phyloP scores from a whole-genome alignment of 2,888 invertebrate species.

The Stictocephala bisonia region DNA sequence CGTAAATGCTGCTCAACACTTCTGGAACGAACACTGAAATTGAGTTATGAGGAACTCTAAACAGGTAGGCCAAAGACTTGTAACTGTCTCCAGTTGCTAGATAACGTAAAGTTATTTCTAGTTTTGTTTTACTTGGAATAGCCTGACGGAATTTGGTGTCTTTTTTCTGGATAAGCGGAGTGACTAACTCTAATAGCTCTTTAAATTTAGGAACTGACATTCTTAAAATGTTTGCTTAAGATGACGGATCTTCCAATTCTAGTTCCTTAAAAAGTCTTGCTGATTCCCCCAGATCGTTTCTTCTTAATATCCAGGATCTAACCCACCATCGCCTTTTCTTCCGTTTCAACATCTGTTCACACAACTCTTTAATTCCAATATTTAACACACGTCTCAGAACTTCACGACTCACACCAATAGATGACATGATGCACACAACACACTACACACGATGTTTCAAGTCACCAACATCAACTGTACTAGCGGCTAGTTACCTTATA shows the following conservation, averaged over 20 bases:
- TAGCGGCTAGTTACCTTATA: constrained; percentile 3
- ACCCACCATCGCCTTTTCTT: constrained; percentile 35
- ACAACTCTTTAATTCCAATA: constrained; percentile 26
- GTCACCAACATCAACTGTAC: constrained; percentile 22
- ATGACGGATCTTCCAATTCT: constrained; percentile 31
- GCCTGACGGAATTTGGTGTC: constrained; percentile 19
- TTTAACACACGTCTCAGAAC: constrained; percentile 19
- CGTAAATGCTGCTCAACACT: constrained; percentile 30
- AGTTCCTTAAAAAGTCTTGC: constrained; percentile 35
- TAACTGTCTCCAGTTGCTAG: constrained; percentile 26
- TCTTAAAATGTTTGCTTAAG: constrained; percentile 16
- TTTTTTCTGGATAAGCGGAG: constrained; percentile 27
- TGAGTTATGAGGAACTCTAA: constrained; percentile 28
- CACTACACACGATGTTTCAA: constrained; percentile 15
- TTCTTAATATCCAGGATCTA: constrained; percentile 35
- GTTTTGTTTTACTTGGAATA: constrained; percentile 27
- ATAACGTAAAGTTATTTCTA: constrained; percentile 31
- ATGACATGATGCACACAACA: constrained; percentile 8
- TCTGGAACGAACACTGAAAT: constrained; percentile 34
- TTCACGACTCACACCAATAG: constrained; percentile 14
- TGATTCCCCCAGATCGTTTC: constrained; percentile 28
- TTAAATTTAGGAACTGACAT: constrained; percentile 10
- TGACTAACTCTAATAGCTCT: constrained; percentile 26
- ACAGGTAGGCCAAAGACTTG: constrained; percentile 18
- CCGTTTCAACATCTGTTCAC: constrained; percentile 30